A percentile compares a stretch with the other conserved stretches of the same genome.
Conservation (phyloP, 2,888 invertebrate species). For the Drosophila anomelani region DNA sequence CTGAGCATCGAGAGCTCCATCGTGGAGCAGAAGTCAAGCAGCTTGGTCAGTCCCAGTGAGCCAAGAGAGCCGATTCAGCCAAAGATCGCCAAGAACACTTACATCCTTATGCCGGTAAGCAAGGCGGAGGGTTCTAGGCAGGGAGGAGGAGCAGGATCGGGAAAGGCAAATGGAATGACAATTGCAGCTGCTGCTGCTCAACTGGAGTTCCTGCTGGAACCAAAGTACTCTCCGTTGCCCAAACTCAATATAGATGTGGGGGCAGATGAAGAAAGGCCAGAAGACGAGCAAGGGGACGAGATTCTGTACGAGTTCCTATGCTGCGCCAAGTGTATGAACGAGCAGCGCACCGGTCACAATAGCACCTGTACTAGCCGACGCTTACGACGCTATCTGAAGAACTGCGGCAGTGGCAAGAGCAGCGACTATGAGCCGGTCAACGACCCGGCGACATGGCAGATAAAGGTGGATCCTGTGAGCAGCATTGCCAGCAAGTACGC, state of each 20-base stretch:
- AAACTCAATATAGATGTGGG: slow-evolving; percentile 32
- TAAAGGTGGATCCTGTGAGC: slow-evolving; percentile 80
- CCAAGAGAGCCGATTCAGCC: slow-evolving; percentile 20
- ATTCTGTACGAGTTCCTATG: slow-evolving; percentile 84
- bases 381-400: slow-evolving; percentile 75
- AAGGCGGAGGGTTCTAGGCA: slow-evolving; percentile 32
- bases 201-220: slow-evolving; percentile 73
- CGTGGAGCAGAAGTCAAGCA: slow-evolving; percentile 51
- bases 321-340: slow-evolving; percentile 85
- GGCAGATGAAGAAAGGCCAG: slow-evolving; percentile 17
- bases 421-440: slow-evolving; percentile 53
- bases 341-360: slow-evolving; percentile 60
- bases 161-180: slow-evolving; percentile 41
- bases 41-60: not conserved
- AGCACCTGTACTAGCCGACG: slow-evolving; percentile 52
- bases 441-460: slow-evolving; percentile 49
- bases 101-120: slow-evolving; percentile 82
- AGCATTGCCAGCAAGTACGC: slow-evolving; percentile 83
- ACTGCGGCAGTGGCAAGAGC: slow-evolving; percentile 17
- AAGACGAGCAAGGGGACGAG: slow-evolving; percentile 60
- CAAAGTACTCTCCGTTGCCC: slow-evolving; percentile 81
- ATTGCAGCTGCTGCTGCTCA: slow-evolving; percentile 61
- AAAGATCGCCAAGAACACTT: slow-evolving; percentile 76
- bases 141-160: not conserved
- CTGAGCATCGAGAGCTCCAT: slow-evolving; percentile 84